Base-by-base conservation (phyloP, 2,797 vertebrate genomes). In the Oryzias sinensis region DNA sequence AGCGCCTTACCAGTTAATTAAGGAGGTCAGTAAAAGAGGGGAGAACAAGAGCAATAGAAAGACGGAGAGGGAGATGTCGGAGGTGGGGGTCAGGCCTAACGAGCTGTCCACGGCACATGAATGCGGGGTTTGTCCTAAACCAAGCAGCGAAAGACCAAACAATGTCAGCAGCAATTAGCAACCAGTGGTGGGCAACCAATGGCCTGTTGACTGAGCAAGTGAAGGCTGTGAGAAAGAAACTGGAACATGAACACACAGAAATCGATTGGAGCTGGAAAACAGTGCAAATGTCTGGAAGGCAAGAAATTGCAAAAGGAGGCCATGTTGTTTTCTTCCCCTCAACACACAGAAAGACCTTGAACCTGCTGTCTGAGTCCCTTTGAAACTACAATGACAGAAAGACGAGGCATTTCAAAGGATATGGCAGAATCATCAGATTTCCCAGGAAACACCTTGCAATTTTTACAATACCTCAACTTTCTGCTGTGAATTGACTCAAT, bases 41-140 rank as follows among this genome's bases (percentile, higher is more conserved):
- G 70, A 78, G 74, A 71, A 59, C 51, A 66, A 52, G 75, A 55
- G 41, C 61, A 56, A 68, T 27, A 70, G 65, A 76, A 51, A 58
- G 60, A 62, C 37, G 44, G 50, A 59, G 76, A 66, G 68, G 65
- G 68, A 50, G 73, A 65, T 59, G 68, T 29, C 43, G 73, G 43
- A 73, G 66, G 85, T 66, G 77, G 80, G 48, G 89, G 77, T 72
- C 76, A 69, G 83, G 89, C 91, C 93, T 98, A 98, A 97, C 92
- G 89, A 96, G 95, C 93, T 90, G 88, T 93, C 88, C 88, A 84
- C 80, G 64, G 68, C 61, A 84, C 90, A 93, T 96, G 95, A 98
- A 98, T 96, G 95, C 93, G 91, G 91, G 94, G 91, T 93, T 95
- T 98, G 96, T 99, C 92, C 93, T 89, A 89, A 93, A 92, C 93